phyloP scores from a whole-genome alignment of 2,888 invertebrate genomes.

The Conistra vaccinii region DNA sequence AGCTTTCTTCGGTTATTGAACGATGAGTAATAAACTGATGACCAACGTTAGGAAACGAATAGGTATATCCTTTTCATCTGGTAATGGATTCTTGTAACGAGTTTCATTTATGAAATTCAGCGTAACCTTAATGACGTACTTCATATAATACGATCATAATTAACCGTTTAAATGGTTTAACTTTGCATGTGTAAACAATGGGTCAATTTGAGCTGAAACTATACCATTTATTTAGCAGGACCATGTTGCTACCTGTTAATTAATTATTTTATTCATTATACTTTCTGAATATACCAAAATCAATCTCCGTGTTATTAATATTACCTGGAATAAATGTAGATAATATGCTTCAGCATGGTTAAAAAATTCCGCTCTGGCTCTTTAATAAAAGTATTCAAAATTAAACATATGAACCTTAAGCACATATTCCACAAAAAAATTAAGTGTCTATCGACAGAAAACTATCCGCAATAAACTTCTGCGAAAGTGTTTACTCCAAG shows the following conservation, averaged over 20 bases:
- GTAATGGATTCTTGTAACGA: conserved; percentile 25
- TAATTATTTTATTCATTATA: not conserved
- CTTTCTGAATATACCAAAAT: not conserved
- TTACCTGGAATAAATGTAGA: not conserved
- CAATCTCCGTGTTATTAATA: not conserved
- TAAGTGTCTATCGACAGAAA: conserved; percentile 27
- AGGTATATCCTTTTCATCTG: conserved; percentile 22
- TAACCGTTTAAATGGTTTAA: not conserved
- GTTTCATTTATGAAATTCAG: not conserved
- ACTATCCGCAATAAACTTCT: conserved; percentile 40
- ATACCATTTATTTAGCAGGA: not conserved
- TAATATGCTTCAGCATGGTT: not conserved
- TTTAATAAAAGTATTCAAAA: not conserved
- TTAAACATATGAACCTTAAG: not conserved
- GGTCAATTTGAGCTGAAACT: not conserved
- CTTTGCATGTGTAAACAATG: not conserved
- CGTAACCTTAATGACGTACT: not conserved
- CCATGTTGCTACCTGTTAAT: not conserved
- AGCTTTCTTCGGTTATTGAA: conserved; percentile 44
- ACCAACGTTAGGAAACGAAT: conserved; percentile 21
- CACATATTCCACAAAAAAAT: conserved; percentile 2
- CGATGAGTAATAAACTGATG: conserved; percentile 34
- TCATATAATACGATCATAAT: not conserved
- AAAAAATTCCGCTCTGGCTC: not conserved
- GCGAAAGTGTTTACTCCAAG: conserved; percentile 50